phyloP scores from a whole-genome alignment of 2,797 vertebrate genomes.

The Simalia tracyae region DNA sequence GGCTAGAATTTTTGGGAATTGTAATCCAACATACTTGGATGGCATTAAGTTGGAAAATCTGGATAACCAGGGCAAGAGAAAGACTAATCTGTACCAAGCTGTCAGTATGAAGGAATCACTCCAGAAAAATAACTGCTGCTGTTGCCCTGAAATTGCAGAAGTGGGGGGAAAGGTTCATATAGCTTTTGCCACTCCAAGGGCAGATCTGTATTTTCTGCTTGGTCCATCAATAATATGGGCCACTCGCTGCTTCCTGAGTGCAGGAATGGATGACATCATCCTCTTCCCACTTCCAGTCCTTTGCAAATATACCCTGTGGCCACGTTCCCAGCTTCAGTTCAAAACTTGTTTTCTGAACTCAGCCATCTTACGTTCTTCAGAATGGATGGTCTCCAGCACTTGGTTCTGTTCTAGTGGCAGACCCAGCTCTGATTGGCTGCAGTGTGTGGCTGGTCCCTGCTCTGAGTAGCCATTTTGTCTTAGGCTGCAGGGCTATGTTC shows the following conservation, averaged over 20 bases:
- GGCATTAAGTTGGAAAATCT: neutral
- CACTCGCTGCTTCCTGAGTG: neutral
- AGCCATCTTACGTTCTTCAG: neutral
- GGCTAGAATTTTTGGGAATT: neutral
- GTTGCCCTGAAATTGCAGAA: neutral
- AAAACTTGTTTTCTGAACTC: neutral
- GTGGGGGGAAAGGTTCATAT: neutral
- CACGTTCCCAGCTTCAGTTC: neutral
- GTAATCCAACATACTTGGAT: neutral
- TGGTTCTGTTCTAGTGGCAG: neutral
- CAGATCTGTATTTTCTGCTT: neutral
- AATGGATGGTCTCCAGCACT: neutral
- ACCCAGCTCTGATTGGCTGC: neutral
- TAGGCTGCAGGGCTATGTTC: neutral
- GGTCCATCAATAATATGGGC: no score
- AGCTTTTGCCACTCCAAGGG: neutral
- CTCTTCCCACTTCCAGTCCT: neutral
- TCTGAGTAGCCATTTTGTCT: neutral
- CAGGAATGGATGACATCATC: neutral
- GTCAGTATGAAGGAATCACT: neutral
- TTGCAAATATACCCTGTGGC: neutral
- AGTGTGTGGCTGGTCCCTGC: neutral
- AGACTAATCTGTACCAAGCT: neutral
- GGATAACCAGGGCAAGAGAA: neutral
- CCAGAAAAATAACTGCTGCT: neutral